Base-by-base conservation (phyloP, 2,888 invertebrate species). In the Drosophila emarginata region DNA sequence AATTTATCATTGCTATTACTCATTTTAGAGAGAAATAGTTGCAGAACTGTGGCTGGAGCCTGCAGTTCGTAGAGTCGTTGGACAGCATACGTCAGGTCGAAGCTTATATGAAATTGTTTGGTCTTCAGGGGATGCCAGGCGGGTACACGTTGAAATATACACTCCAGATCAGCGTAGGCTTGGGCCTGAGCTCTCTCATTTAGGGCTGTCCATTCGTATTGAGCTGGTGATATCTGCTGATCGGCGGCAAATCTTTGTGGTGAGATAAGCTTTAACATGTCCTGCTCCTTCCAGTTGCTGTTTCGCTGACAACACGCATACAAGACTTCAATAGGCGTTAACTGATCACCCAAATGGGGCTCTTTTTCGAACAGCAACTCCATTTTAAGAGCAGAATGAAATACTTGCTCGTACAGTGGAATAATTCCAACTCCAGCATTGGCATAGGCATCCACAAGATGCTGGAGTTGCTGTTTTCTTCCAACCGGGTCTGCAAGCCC, bases 201-300 rank as follows among this genome's bases (percentile, higher is more conserved):
- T 0, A 96, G 82, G 0, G 94, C 94, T 0, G 95, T 94, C 94
- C 95, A 95, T 76, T 96, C 95, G 79, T 94, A 95, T 72, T 95
- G 95, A 1, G 94, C 91, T 0, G 94, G 91, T 4, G 92, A 92
- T 56, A 94, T 93, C 92, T 94, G 91, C 58, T 89, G 89, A n/a
- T 91, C 90, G 2, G 87, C 78, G 0, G 83, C 73, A 37, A 92
- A 82, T 5, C 91, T 89, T 54, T 88, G 89, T 0, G 92, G 92
- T 6, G 90, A 89, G 0, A 65, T 78, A 0, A 73, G 64, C 39
- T 86, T 82, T 9, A 85, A 76, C 71, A 84, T 78, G 51, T 90
- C 83, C 56, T 81, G 81, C 15, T 91, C 87, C 56, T 90, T 90
- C 91, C 92, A 92, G 51, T 89, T 90, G 61, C 69, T 88, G 67